These are phyloP conservation scores for Acromyrmex heyeri DNA, from an alignment of 1,140 invertebrate genomes.

Conservation along the genomic window DNA sequence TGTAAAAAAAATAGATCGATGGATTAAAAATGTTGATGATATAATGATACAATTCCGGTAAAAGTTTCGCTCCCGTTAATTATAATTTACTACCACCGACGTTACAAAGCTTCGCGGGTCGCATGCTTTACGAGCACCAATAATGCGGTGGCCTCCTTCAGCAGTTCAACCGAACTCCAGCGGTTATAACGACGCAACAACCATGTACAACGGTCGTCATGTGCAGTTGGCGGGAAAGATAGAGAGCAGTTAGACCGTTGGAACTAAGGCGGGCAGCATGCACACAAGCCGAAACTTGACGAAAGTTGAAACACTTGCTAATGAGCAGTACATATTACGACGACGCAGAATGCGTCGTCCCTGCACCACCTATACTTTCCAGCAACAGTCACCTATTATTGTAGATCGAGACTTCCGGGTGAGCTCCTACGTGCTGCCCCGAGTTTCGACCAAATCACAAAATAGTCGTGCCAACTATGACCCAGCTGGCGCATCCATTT, in stretches of 20 bases:
- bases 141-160: conserved; percentile 54
- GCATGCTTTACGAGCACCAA: conserved; percentile 49
- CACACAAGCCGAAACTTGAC: conserved; percentile 73
- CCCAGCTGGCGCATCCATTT: background rate
- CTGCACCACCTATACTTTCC: background rate
- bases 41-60: background rate
- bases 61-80: conserved; percentile 9
- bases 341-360: conserved; percentile 61
- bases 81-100: conserved; percentile 38
- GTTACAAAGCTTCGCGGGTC: background rate
- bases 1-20: background rate
- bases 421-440: conserved; percentile 72
- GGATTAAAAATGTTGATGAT: background rate
- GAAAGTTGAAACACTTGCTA: conserved; percentile 82
- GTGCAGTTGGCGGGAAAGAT: conserved; percentile 57
- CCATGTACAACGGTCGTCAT: conserved; percentile 47
- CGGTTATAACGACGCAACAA: conserved; percentile 50
- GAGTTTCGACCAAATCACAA: conserved; percentile 70
- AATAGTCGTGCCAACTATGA: conserved; percentile 36
- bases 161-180: conserved; percentile 29
- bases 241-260: conserved; percentile 43
- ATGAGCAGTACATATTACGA: conserved; percentile 80
- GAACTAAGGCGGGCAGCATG: conserved; percentile 36
- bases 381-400: conserved; percentile 26
- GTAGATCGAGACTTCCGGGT: conserved; percentile 73